Evolutionary conservation across 2,113 vertebrate genomes (phyloP).

Genomic region (Pelecanoides urinatrix): DNA sequence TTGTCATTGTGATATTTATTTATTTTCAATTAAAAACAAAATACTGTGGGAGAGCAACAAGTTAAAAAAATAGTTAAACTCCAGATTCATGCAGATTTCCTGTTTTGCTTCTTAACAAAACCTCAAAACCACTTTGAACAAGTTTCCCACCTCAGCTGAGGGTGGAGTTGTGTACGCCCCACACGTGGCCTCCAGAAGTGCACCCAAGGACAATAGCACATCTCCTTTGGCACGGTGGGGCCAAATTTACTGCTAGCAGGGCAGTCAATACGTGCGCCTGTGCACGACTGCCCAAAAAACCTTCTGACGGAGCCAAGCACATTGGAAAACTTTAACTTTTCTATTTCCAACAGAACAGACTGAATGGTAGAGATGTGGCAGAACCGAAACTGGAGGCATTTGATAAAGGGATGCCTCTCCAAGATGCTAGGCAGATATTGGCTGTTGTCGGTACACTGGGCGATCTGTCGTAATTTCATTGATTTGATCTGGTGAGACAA

Average conservation of each 20-base stretch:
- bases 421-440: not conserved
- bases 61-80: not conserved
- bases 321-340: not conserved
- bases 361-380: not conserved
- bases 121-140: constrained; percentile 62
- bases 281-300: not conserved
- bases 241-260: not conserved
- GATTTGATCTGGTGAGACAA: constrained; percentile 12
- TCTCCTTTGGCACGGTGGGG: not conserved
- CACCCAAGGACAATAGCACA: not conserved
- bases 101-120: constrained; percentile 65
- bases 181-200: not conserved
- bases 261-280: not conserved
- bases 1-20: not conserved
- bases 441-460: not conserved
- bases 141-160: constrained; percentile 35
- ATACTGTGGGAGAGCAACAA: not conserved
- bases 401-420: not conserved
- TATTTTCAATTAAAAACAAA: not conserved
- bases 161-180: not conserved
- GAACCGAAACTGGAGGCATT: not conserved
- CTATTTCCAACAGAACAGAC: not conserved
- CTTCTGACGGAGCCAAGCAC: not conserved
- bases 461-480: not conserved
- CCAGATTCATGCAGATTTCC: constrained; percentile 44